These are phyloP conservation scores for Campoplex nolae DNA, from an alignment of 2,888 invertebrate species.

Conservation along the genomic window DNA sequence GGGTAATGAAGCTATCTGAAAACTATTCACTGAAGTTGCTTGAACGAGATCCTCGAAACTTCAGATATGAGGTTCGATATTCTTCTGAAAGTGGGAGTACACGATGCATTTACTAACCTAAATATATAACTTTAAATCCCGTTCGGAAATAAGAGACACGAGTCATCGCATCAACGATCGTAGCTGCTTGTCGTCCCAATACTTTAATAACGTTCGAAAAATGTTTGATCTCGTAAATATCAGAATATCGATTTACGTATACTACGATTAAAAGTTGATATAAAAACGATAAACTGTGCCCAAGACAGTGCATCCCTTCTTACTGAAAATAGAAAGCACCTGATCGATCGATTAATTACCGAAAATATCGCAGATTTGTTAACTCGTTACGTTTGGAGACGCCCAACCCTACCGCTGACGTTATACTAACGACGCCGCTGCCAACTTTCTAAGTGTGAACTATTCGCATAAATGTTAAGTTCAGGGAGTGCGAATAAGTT, in stretches of 20 bases:
- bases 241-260: background rate
- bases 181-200: background rate
- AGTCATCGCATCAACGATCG: background rate
- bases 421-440: background rate
- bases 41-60: background rate
- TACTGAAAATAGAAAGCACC: background rate
- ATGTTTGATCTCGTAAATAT: background rate
- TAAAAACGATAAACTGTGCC: background rate
- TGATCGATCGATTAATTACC: background rate
- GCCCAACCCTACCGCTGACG: background rate
- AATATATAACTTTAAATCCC: constrained; percentile 8
- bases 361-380: background rate
- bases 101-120: background rate
- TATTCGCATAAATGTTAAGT: background rate
- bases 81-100: background rate
- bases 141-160: background rate
- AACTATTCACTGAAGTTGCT: background rate
- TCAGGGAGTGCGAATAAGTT: background rate
- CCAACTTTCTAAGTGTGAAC: background rate
- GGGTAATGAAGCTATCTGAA: background rate
- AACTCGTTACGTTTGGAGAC: background rate
- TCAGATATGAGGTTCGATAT: background rate
- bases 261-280: background rate
- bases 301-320: background rate
- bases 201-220: background rate